Evolutionary conservation across 30 jellyfish, hydroid and myxozoan genomes (phyloP).

Genomic region (Turritopsis dohrnii): DNA sequence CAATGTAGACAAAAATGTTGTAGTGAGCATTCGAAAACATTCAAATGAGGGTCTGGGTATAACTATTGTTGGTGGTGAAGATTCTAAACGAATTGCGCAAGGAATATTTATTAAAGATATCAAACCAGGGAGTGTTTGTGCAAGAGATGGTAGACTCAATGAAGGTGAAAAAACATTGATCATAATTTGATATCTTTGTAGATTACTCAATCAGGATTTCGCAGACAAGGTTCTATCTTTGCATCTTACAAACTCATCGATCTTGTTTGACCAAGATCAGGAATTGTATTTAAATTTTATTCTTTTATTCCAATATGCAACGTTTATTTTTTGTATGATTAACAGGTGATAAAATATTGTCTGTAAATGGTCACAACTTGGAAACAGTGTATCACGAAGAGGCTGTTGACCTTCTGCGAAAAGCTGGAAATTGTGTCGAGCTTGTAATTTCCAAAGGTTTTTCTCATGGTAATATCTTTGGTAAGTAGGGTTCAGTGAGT

Average conservation of each 20-base stretch:
- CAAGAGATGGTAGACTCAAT: conserved; percentile 44
- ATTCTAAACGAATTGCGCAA: conserved; percentile 42
- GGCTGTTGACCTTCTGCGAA: conserved; percentile 48
- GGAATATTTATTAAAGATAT: conserved; percentile 52
- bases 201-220: no score
- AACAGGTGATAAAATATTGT: conserved; percentile 62
- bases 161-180: conserved; percentile 67
- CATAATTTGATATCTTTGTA: no score
- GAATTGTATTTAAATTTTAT: not conserved
- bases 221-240: no score
- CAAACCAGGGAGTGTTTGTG: conserved; percentile 50
- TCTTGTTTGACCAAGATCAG: no score
- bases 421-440: conserved; percentile 34
- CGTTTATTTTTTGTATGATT: not conserved
- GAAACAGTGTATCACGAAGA: conserved; percentile 54
- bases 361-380: conserved; percentile 67
- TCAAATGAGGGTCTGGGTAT: conserved; percentile 58
- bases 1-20: conserved; percentile 29
- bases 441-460: conserved; percentile 20
- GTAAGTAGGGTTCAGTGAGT: no score
- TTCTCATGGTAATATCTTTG: not conserved
- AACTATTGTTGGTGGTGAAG: conserved; percentile 84
- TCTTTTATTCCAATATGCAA: no score
- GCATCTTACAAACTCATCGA: no score
- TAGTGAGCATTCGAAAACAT: conserved; percentile 20